A percentile compares a stretch with the other conserved stretches of the same genome.
Conservation (phyloP, 92 coral and sea anemone genomes). For the Umimayanthus kanabou region DNA sequence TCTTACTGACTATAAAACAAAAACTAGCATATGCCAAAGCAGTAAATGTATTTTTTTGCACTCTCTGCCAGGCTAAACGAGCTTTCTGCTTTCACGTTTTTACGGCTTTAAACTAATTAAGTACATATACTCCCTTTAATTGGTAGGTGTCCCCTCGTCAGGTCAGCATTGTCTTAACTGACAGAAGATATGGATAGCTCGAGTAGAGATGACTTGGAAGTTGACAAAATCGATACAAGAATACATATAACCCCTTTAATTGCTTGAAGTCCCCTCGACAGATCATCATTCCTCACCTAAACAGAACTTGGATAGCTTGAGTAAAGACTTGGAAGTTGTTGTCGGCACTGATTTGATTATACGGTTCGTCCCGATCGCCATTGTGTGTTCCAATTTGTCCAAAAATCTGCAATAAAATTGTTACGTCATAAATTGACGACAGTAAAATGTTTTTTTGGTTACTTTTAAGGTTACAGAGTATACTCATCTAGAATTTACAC, state of each 20-base stretch:
- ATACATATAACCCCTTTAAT: background rate
- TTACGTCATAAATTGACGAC: background rate
- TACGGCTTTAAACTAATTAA: too few relatives aligned
- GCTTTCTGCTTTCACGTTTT: too few relatives aligned
- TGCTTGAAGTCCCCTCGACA: background rate
- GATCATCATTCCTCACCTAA: conserved; percentile 62
- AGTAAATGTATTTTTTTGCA: too few relatives aligned
- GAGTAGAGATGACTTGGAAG: conserved; percentile 68
- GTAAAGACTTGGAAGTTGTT: conserved; percentile 91
- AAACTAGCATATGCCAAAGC: background rate
- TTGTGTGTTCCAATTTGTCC: conserved; percentile 80
- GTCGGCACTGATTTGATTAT: conserved; percentile 53
- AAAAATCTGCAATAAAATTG: conserved; percentile 67
- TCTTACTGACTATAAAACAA: background rate
- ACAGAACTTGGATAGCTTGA: conserved; percentile 90
- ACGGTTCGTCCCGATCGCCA: conserved; percentile 62
- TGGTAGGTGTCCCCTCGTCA: background rate
- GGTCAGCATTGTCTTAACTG: conserved; percentile 49
- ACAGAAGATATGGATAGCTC: conserved; percentile 85
- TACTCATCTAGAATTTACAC: too few relatives aligned
- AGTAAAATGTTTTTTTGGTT: background rate
- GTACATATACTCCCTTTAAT: background rate
- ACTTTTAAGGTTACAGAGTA: too few relatives aligned
- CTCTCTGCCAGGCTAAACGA: background rate
- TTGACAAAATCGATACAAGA: conserved; percentile 50